Evolutionary conservation across 2,888 invertebrate species (phyloP), one percentile per base, ranked within the genome.

Genomic region (Leptarthrus brevirostris): DNA sequence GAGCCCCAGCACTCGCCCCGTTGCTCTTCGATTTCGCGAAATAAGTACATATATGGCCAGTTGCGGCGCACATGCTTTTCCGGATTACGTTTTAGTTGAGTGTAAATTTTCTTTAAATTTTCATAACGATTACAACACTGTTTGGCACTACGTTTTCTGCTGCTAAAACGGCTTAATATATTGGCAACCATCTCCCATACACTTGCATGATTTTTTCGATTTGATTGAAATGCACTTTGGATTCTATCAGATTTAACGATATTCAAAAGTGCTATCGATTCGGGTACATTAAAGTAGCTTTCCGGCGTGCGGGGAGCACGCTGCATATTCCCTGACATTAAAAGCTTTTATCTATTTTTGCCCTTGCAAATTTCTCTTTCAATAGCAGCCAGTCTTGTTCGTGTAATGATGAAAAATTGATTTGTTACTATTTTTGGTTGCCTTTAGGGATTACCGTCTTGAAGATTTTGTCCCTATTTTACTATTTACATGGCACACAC

Each of bases 181-280:
- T 83, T 83, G 36, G 84, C 84, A 2, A 84, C 84, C 84, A 85
- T 84, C 76, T 84, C 84, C 84, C 84, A 84, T 0, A 84, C 84
- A 71, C 85, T 85, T 16, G 84, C 84, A 79, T 84, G 84, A 70
- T 84, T 84, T 78, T 84, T 84, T 2, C 84, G 81, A 74, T 84
- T 84, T 61, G 85, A 84, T 58, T 84, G 85, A 77, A 84, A 84
- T 30, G 84, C 85, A 76, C 81, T 83, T 78, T 84, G 84, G 49
- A 84, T 85, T 2, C 83, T 79, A 77, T 84, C 84, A 14, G 84
- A 84, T 77, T 84, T 84, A 14, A 84, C 84, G 49, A 84, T 84
- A 69, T 84, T 84, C 22, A 84, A 77, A 54, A 84, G 78, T 0
- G 85, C 83, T 77, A 84, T 84, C 26, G 84, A 84, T 72, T 84